Percentiles rank a stretch among this genome's conserved stretches.
Evolutionary conservation across 2,797 vertebrate genomes (phyloP).

Genomic region (Micromesistius poutassou): DNA sequence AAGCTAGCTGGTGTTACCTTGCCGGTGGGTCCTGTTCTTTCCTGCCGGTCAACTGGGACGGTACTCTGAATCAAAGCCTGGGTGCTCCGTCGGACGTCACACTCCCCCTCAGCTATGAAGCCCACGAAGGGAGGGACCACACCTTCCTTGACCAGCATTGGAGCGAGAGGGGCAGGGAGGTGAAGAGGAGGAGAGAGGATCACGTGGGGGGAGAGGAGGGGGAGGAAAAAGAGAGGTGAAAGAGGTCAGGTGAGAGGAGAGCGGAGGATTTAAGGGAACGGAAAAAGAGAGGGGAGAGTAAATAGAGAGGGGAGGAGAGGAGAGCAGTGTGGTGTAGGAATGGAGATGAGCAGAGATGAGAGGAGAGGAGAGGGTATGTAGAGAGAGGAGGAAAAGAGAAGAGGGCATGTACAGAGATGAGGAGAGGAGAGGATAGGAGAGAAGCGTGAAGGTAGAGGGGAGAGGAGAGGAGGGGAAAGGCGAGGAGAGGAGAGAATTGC

Average conservation of each 20-base stretch:
- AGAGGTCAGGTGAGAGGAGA: neutral
- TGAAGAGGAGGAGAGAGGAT: neutral
- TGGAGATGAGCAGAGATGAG: neutral
- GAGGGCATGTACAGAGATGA: neutral
- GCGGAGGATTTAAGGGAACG: neutral
- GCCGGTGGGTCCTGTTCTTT: neutral
- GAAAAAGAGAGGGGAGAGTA: neutral
- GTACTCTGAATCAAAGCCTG: neutral
- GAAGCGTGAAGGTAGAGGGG: too few species aligned
- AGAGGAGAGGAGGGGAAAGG: too few species aligned
- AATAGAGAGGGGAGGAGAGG: neutral
- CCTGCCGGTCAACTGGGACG: neutral
- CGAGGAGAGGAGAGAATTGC: too few species aligned
- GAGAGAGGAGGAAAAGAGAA: neutral
- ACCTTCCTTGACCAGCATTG: neutral
- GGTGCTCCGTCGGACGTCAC: neutral
- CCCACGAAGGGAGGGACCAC: neutral
- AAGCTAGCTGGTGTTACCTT: neutral
- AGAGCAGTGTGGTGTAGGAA: neutral
- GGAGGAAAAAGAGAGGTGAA: neutral
- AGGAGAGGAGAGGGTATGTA: neutral
- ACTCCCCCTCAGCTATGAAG: neutral
- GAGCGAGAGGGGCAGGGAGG: neutral
- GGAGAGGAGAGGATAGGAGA: neutral
- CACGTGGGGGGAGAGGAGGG: neutral